phyloP scores from a whole-genome alignment of 2,888 invertebrate species.

The Caenorhabditis sp. region DNA sequence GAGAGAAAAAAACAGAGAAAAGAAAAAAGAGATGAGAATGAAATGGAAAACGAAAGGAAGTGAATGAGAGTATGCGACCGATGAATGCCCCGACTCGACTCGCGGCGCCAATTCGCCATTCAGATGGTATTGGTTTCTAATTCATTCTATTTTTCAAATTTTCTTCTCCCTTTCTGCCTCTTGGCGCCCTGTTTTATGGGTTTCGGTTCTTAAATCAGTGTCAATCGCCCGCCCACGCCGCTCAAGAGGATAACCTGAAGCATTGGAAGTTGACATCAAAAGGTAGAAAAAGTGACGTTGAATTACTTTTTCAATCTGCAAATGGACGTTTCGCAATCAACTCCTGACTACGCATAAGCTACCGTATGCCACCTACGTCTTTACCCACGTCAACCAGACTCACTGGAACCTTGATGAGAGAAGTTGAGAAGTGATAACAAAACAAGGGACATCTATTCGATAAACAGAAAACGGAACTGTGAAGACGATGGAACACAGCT shows the following conservation, averaged over 20 bases:
- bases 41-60: slow-evolving; percentile 16
- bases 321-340: background rate
- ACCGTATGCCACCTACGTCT: background rate
- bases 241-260: background rate
- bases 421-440: too few species aligned
- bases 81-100: slow-evolving; percentile 12
- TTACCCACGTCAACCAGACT: slow-evolving; percentile 20
- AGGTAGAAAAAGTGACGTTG: background rate
- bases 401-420: too few species aligned
- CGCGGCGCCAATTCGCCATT: slow-evolving; percentile 10
- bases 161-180: background rate
- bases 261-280: background rate
- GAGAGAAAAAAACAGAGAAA: too few species aligned
- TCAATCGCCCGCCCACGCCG: slow-evolving; percentile 2
- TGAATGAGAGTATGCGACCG: background rate
- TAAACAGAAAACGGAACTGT: too few species aligned
- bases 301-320: background rate
- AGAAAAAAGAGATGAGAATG: slow-evolving; percentile 18
- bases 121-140: slow-evolving; percentile 7
- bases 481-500: slow-evolving; percentile 27
- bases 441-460: too few species aligned
- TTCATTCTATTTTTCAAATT: slow-evolving; percentile 6
- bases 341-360: background rate
- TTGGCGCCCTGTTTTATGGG: background rate
- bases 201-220: background rate